phyloP scores from a whole-genome alignment of 2,888 invertebrate genomes.

The Callyntrura guangdongensis region DNA sequence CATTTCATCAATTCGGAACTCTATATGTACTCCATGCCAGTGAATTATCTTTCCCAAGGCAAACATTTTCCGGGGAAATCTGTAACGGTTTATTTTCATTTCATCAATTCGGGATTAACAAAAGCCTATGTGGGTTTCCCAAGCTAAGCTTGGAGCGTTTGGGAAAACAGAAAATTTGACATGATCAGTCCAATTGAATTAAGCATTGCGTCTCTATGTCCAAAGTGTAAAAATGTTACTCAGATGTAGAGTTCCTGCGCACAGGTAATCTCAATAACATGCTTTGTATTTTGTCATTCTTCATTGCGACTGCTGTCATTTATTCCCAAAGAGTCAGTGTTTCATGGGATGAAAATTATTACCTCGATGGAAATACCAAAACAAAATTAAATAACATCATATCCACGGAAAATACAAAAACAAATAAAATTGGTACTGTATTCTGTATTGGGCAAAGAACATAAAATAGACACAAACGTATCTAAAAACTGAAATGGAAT shows the following conservation, averaged over 20 bases:
- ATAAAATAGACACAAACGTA: too few relatives aligned
- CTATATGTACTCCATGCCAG: too few relatives aligned
- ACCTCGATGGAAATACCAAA: too few relatives aligned
- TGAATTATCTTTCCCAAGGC: slow-evolving; percentile 26
- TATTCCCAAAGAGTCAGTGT: too few relatives aligned
- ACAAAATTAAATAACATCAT: too few relatives aligned
- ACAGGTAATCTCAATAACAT: background rate
- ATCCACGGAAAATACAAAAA: too few relatives aligned
- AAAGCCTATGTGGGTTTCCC: background rate
- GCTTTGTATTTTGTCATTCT: background rate
- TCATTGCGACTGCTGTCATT: background rate
- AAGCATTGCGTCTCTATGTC: background rate
- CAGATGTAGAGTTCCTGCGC: background rate
- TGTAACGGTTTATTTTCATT: slow-evolving; percentile 29
- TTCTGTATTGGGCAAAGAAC: too few relatives aligned
- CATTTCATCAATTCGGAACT: slow-evolving; percentile 48
- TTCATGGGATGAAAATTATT: too few relatives aligned
- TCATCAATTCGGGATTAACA: slow-evolving; percentile 45
- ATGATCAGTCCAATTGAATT: background rate
- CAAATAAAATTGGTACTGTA: too few relatives aligned
- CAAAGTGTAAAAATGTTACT: background rate
- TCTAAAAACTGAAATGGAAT: too few relatives aligned
- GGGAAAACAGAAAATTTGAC: background rate
- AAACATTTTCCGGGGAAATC: slow-evolving; percentile 8
- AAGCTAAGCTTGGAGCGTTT: background rate